Percentiles rank a stretch among this genome's conserved stretches.
These are phyloP conservation scores for Grallaria varia DNA, from an alignment of 2,113 vertebrate genomes.

Conservation along the genomic window DNA sequence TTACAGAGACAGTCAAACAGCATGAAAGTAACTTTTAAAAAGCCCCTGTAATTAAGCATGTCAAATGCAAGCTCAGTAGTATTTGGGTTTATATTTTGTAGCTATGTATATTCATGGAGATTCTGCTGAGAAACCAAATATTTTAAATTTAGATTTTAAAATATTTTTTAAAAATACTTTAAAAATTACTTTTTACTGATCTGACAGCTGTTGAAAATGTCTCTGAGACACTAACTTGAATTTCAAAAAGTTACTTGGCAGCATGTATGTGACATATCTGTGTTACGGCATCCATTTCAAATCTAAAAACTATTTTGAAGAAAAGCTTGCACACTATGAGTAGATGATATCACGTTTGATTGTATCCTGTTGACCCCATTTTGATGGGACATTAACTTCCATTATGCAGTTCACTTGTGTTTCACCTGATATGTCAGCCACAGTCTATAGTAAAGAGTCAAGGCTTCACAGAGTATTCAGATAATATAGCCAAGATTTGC, in stretches of 20 bases:
- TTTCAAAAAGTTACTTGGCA: not conserved
- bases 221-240: not conserved
- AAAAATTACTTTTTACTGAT: not conserved
- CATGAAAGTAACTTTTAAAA: not conserved
- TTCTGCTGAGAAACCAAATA: not conserved
- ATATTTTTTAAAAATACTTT: not conserved
- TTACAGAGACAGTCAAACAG: not conserved
- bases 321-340: not conserved
- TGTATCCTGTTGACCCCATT: constrained; percentile 64
- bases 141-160: not conserved
- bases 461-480: constrained; percentile 31
- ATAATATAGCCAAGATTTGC: constrained; percentile 65
- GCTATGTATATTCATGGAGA: not conserved
- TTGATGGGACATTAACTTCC: constrained; percentile 66
- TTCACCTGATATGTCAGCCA: constrained; percentile 51
- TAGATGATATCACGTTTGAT: constrained; percentile 33
- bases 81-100: not conserved
- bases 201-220: not conserved
- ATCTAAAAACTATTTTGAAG: not conserved
- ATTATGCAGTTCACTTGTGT: constrained; percentile 67
- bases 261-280: not conserved
- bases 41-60: not conserved
- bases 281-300: not conserved
- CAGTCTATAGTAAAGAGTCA: constrained; percentile 16
- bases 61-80: not conserved